Percentiles rank a stretch among this genome's conserved stretches.
phyloP scores from a whole-genome alignment of 2,888 invertebrate genomes.

The Eupithecia subumbrata region DNA sequence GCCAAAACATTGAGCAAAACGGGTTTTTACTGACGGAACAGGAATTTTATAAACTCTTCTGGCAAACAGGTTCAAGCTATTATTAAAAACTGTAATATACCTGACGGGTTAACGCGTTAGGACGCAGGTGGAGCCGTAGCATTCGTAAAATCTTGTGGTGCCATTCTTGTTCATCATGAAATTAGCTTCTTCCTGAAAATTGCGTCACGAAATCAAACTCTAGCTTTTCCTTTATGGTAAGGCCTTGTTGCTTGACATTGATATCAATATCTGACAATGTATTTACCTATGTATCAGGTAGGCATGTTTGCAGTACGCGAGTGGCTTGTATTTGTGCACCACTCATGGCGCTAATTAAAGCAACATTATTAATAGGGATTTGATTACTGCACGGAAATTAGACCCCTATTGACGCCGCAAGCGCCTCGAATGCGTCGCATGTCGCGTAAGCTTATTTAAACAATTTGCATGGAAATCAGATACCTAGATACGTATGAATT shows the following conservation, averaged over 20 bases:
- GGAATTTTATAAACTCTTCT: no score
- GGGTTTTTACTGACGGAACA: no score
- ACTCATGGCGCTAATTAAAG: constrained; percentile 56
- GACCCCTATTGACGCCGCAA: constrained; percentile 69
- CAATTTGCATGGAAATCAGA: constrained; percentile 72
- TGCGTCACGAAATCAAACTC: neutral
- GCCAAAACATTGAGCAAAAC: no score
- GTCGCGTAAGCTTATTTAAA: constrained; percentile 58
- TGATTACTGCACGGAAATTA: constrained; percentile 72
- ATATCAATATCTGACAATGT: neutral
- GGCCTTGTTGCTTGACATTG: neutral
- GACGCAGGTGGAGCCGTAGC: no score
- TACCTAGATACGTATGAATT: constrained; percentile 52
- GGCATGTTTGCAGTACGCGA: constrained; percentile 29
- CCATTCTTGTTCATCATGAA: no score
- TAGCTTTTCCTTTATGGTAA: neutral
- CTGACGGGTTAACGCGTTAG: neutral
- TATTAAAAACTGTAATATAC: no score
- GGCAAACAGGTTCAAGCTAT: no score
- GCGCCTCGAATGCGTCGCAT: constrained; percentile 64
- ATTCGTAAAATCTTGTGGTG: no score
- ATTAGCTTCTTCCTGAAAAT: neutral
- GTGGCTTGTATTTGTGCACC: constrained; percentile 49
- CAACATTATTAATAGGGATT: constrained; percentile 71
- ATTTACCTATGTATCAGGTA: neutral